Conservation (phyloP, 2,113 vertebrate genomes). For the Centropus unirufus region DNA sequence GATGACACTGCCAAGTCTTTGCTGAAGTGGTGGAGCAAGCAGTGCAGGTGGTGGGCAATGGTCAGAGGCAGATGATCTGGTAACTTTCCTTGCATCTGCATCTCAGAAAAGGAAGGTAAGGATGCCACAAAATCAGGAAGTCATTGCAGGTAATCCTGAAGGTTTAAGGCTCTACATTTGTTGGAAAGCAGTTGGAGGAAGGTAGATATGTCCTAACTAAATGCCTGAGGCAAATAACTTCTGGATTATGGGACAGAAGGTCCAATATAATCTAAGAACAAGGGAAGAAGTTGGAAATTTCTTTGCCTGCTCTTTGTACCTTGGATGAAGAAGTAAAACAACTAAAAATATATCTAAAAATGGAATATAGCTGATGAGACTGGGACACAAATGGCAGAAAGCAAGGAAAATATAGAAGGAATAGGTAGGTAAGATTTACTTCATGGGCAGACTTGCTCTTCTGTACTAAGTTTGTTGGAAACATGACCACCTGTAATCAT, state of each 20-base stretch:
- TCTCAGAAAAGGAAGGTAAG: background rate
- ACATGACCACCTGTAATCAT: background rate
- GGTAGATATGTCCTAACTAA: background rate
- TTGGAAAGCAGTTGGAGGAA: background rate
- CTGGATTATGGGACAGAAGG: background rate
- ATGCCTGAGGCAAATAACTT: background rate
- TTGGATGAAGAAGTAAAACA: background rate
- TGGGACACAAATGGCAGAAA: background rate
- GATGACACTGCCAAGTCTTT: background rate
- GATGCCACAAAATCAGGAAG: background rate
- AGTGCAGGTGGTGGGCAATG: background rate
- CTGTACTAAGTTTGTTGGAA: background rate
- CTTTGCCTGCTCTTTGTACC: background rate
- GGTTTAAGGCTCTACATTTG: background rate
- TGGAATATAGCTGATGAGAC: background rate
- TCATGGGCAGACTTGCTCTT: background rate
- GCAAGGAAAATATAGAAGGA: background rate
- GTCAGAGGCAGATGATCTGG: background rate
- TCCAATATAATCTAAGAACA: background rate
- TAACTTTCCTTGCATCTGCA: background rate
- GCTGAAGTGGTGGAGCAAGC: background rate
- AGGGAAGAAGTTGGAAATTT: background rate
- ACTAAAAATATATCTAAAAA: background rate
- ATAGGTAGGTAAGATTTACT: background rate
- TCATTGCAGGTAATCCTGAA: background rate